phyloP scores from a whole-genome alignment of 2,888 invertebrate species.

The Meghimatium bilineatum region DNA sequence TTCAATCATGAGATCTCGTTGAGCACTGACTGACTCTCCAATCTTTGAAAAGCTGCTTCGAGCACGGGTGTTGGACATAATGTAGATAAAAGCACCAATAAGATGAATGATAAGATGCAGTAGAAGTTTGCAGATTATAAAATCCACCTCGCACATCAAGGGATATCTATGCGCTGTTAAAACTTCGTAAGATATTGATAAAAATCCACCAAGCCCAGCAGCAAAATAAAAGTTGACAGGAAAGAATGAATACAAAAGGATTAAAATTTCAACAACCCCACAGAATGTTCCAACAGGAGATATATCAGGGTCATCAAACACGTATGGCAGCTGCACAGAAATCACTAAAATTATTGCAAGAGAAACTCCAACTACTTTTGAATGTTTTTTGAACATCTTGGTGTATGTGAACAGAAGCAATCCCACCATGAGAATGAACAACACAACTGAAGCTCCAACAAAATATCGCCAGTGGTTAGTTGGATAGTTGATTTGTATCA shows the following conservation, averaged over 20 bases:
- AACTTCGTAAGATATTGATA: conserved; percentile 90
- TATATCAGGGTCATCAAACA: conserved; percentile 65
- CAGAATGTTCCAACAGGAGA: conserved; percentile 76
- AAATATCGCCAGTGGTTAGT: conserved; percentile 65
- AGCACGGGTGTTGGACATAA: conserved; percentile 92
- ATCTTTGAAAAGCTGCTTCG: conserved; percentile 97
- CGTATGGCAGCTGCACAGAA: conserved; percentile 67
- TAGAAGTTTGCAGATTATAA: conserved; percentile 81
- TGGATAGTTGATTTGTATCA: conserved; percentile 48
- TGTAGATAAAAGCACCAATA: conserved; percentile 93
- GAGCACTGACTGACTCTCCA: conserved; percentile 92
- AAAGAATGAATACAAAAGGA: conserved; percentile 94
- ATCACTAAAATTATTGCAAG: conserved; percentile 75
- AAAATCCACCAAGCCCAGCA: conserved; percentile 86
- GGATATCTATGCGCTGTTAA: conserved; percentile 75
- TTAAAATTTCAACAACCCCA: conserved; percentile 85
- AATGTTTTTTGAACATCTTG: conserved; percentile 75
- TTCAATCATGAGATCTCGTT: conserved; percentile 93
- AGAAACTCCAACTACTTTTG: conserved; percentile 82
- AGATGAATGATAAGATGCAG: conserved; percentile 93
- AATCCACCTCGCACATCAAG: conserved; percentile 58
- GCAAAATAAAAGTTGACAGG: conserved; percentile 93
- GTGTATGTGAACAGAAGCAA: conserved; percentile 77
- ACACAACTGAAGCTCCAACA: conserved; percentile 72
- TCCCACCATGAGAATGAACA: conserved; percentile 72